Percentiles rank a stretch among this genome's conserved stretches.
Conservation (phyloP, 2,113 vertebrate species). For the Lepus americanus region DNA sequence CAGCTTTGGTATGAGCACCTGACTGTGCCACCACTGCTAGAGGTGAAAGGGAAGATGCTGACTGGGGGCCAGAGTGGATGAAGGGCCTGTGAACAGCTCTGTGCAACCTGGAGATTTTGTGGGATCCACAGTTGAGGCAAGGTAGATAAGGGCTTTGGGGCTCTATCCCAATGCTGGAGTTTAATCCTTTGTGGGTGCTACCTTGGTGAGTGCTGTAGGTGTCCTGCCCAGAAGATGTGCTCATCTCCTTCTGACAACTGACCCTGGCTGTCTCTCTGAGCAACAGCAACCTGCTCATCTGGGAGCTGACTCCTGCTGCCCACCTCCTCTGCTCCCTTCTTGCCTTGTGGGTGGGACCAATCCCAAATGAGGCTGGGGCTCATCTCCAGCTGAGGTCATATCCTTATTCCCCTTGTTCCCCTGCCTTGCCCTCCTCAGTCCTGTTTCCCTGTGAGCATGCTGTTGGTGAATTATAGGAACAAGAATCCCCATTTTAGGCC, state of each 20-base stretch:
- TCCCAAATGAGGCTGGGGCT: background rate
- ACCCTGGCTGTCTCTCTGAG: background rate
- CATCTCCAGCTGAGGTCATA: background rate
- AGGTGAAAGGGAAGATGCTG: background rate
- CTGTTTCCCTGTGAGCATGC: background rate
- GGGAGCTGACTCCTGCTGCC: fast-evolving
- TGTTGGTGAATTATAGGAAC: background rate
- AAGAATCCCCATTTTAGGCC: background rate
- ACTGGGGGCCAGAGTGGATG: background rate
- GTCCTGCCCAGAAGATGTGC: background rate
- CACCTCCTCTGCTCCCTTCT: background rate
- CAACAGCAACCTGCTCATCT: background rate
- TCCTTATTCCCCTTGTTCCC: background rate
- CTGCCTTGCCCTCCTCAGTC: too few species aligned
- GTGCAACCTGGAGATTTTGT: background rate
- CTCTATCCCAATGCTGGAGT: background rate
- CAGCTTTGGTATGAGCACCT: background rate
- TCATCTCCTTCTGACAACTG: background rate
- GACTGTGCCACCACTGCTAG: background rate
- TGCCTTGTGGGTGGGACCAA: background rate
- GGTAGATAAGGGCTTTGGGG: background rate
- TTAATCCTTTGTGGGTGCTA: background rate
- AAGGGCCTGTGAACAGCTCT: background rate
- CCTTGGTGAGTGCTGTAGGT: fast-evolving
- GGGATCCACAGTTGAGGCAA: background rate